A percentile compares a stretch with the other conserved stretches of the same genome.
Evolutionary conservation across 2,888 invertebrate genomes (phyloP).

Genomic region (Carcina quercana): DNA sequence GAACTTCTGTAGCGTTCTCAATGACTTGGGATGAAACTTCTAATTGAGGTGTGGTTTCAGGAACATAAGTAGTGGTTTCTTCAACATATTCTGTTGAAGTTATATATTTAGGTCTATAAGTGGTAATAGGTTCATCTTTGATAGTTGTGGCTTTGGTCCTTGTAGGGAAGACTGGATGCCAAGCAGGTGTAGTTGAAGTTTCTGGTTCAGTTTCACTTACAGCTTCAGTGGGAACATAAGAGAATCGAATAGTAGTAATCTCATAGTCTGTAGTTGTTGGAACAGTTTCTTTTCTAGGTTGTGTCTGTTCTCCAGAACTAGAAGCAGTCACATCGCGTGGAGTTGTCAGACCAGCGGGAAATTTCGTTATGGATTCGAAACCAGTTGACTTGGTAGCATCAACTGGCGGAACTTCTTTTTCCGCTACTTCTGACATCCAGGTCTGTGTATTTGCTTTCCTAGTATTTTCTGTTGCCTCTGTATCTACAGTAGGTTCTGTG

Average conservation of each 20-base stretch:
- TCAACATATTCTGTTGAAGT: constrained; percentile 39
- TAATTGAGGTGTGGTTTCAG: constrained; percentile 40
- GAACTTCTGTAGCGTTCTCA: constrained; percentile 28
- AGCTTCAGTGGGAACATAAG: constrained; percentile 51
- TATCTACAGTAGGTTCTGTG: constrained; percentile 14
- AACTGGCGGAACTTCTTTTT: constrained; percentile 41
- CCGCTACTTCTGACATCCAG: constrained; percentile 36
- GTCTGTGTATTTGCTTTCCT: constrained; percentile 31
- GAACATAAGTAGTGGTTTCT: constrained; percentile 39
- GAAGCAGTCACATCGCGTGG: constrained; percentile 49
- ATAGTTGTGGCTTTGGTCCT: constrained; percentile 39
- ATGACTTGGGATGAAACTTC: constrained; percentile 50
- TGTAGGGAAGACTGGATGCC: constrained; percentile 48
- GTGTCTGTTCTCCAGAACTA: constrained; percentile 35
- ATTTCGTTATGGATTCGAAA: constrained; percentile 68
- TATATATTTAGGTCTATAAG: constrained; percentile 53
- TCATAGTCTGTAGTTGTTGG: constrained; percentile 46
- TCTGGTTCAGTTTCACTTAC: constrained; percentile 26
- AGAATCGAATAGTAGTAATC: constrained; percentile 62
- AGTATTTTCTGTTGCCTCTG: constrained; percentile 26
- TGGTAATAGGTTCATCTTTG: constrained; percentile 48
- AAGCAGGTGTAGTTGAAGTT: constrained; percentile 30
- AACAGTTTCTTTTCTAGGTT: constrained; percentile 28
- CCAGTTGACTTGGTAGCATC: constrained; percentile 48
- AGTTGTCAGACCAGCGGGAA: constrained; percentile 57